Evolutionary conservation across 2,113 vertebrate species (phyloP).

Genomic region (Microtus montanus): DNA sequence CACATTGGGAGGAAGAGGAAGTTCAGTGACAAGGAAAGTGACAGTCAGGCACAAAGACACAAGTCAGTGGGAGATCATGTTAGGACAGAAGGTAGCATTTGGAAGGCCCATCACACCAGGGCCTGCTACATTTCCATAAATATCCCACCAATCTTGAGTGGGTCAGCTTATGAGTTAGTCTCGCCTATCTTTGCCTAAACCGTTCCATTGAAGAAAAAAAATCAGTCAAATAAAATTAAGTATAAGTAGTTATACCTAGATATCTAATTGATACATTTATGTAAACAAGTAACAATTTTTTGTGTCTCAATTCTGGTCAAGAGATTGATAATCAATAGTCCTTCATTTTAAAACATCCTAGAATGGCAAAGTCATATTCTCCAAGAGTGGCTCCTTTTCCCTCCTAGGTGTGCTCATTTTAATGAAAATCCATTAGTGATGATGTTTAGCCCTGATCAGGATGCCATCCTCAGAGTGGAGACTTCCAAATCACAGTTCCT

Average conservation of each 20-base stretch:
- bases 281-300: neutral
- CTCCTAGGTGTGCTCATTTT: neutral
- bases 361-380: neutral
- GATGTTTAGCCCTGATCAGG: neutral
- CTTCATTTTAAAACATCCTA: neutral
- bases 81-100: neutral
- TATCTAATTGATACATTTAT: neutral
- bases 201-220: neutral
- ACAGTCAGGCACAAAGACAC: rapidly evolving
- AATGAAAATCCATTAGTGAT: neutral
- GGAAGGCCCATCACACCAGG: neutral
- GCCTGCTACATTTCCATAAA: neutral
- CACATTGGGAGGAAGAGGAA: neutral
- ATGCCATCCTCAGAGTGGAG: rapidly evolving
- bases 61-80: neutral
- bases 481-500: neutral
- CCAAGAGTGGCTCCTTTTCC: neutral
- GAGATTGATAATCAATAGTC: neutral
- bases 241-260: neutral
- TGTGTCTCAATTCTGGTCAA: neutral
- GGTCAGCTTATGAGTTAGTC: neutral
- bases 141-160: neutral
- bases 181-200: neutral
- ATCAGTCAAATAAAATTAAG: conserved; percentile 1
- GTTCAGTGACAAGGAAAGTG: neutral